phyloP scores from a whole-genome alignment of 64 coral and sea anemone genomes.

The Stichodactyla mertensii region DNA sequence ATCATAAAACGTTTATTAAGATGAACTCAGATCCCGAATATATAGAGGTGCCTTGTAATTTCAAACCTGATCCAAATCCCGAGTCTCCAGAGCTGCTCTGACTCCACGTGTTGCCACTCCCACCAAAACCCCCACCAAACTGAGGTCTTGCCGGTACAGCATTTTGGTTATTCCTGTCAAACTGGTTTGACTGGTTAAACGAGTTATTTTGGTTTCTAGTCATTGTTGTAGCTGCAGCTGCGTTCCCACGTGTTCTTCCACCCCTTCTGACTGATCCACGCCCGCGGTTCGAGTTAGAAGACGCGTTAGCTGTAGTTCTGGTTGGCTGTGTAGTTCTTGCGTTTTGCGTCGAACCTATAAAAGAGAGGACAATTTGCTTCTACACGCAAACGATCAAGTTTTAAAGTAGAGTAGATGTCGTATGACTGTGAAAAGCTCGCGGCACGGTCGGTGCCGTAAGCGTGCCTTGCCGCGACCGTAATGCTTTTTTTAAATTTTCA shows the following conservation, averaged over 20 bases:
- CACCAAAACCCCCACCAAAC: not conserved
- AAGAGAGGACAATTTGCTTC: no score
- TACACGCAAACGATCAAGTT: no score
- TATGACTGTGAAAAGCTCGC: no score
- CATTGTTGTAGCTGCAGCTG: not conserved
- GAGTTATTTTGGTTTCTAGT: not conserved
- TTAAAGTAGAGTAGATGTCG: no score
- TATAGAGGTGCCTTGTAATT: not conserved
- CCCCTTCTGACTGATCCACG: not conserved
- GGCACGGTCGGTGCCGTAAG: no score
- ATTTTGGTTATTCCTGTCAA: conserved; percentile 2
- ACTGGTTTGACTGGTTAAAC: conserved; percentile 6
- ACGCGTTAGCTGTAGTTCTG: not conserved
- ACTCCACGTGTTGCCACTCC: conserved; percentile 18
- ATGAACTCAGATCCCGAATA: not conserved
- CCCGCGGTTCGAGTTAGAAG: not conserved
- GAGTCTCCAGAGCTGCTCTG: not conserved
- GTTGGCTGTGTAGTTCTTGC: not conserved
- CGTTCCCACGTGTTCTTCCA: not conserved
- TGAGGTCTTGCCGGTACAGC: not conserved
- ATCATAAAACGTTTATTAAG: not conserved
- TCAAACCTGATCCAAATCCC: not conserved
- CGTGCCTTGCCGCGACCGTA: no score
- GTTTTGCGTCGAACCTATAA: not conserved
- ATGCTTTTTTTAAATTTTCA: no score